Percentiles rank a stretch among this genome's conserved stretches.
Conservation (phyloP, 2,797 vertebrate species). For the Lepidocolaptes lacrymiger region DNA sequence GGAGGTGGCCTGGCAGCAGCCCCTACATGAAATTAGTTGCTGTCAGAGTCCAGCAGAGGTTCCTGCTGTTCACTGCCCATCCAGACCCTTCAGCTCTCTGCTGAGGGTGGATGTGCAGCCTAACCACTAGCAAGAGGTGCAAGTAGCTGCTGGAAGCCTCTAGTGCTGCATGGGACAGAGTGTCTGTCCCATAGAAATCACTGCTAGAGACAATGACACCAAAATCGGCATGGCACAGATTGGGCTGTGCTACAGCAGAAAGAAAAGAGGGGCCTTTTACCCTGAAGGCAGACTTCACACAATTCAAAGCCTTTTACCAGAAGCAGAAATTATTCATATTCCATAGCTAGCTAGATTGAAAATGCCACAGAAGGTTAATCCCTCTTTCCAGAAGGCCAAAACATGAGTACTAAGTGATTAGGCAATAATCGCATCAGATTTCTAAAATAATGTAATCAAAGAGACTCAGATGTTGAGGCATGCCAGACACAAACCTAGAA, state of each 20-base stretch:
- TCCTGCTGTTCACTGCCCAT: not conserved
- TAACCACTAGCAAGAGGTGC: accelerated
- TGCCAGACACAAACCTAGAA: not conserved
- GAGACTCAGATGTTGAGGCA: not conserved
- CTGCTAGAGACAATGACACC: not conserved
- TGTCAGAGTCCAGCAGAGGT: not conserved
- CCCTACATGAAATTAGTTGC: accelerated
- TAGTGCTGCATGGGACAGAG: accelerated
- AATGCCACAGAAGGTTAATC: not conserved
- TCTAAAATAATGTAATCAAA: not conserved
- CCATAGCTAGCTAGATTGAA: not conserved
- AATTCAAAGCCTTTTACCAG: not conserved
- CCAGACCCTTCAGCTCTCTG: not conserved
- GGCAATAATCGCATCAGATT: not conserved
- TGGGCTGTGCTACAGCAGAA: not conserved
- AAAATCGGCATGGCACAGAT: accelerated
- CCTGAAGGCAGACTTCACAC: not conserved
- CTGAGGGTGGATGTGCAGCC: not conserved
- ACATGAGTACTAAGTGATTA: not conserved
- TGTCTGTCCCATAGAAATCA: not conserved
- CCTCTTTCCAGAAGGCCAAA: not conserved
- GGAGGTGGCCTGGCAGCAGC: not conserved
- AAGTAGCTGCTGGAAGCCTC: accelerated
- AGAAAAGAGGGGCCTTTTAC: not conserved
- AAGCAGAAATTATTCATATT: not conserved